These are phyloP conservation scores for Amiota mariae DNA, from an alignment of 2,888 invertebrate species.

Conservation along the genomic window DNA sequence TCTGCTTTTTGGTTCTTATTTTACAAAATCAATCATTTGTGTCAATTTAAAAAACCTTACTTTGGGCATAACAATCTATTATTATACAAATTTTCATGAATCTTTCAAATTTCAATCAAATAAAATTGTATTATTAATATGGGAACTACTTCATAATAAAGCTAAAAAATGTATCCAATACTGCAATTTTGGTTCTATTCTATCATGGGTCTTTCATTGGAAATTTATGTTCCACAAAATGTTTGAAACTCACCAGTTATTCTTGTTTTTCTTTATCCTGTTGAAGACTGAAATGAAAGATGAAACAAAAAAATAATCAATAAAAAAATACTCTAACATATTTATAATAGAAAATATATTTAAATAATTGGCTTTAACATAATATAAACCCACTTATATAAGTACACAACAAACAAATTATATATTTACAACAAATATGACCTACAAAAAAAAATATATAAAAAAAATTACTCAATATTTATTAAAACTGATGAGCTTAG, in stretches of 20 bases:
- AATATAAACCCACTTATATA: not conserved
- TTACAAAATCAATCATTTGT: no score
- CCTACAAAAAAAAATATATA: not conserved
- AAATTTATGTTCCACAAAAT: no score
- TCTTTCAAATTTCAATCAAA: no score
- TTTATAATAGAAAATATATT: not conserved
- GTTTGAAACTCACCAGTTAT: not conserved
- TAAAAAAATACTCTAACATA: not conserved
- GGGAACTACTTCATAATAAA: no score
- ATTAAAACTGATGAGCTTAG: slow-evolving; percentile 12
- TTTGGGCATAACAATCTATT: no score
- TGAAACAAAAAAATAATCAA: not conserved
- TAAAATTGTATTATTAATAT: no score
- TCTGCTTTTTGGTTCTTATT: not conserved
- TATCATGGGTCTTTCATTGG: no score
- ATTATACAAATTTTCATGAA: no score
- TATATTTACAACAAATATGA: not conserved
- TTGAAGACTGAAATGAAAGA: not conserved
- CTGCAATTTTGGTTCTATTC: no score
- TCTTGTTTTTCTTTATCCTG: no score
- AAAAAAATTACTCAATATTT: slow-evolving; percentile 11
- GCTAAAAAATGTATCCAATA: no score
- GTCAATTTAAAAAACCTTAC: no score
- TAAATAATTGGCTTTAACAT: slow-evolving; percentile 4
- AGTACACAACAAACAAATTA: not conserved